These are phyloP conservation scores for Archocentrus centrarchus DNA, from an alignment of 2,113 vertebrate species.

Conservation along the genomic window DNA sequence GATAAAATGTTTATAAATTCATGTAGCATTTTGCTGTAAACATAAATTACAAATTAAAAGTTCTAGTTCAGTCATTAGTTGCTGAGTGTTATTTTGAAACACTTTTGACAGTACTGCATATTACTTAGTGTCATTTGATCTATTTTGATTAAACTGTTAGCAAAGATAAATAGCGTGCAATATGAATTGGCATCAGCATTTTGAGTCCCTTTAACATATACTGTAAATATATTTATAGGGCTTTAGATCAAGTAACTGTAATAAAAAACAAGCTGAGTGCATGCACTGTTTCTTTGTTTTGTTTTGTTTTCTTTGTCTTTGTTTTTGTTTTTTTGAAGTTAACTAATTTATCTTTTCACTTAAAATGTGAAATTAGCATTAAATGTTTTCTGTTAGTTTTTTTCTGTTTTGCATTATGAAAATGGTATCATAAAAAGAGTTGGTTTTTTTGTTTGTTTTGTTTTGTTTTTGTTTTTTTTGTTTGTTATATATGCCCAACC, in stretches of 20 bases:
- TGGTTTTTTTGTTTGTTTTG: conserved; percentile 1
- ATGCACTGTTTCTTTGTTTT: conserved; percentile 87
- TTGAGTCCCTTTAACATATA: conserved; percentile 99
- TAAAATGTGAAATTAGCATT: conserved; percentile 75
- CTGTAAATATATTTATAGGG: conserved; percentile 90
- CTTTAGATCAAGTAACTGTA: conserved; percentile 87
- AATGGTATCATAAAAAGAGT: conserved; percentile 81
- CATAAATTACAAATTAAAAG: conserved; percentile 94
- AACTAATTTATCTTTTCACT: conserved; percentile 81
- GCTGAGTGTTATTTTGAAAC: conserved; percentile 64
- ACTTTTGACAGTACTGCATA: conserved; percentile 57
- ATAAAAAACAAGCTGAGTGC: conserved; percentile 91
- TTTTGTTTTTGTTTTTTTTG: conserved; percentile 65
- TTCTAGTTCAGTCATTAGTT: conserved; percentile 61
- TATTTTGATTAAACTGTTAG: conserved; percentile 87
- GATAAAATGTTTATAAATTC: conserved; percentile 94
- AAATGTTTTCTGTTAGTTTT: conserved; percentile 33
- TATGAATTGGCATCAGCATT: conserved; percentile 92
- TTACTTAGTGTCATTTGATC: conserved; percentile 54
- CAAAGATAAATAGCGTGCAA: conserved; percentile 95
- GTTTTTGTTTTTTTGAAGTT: conserved; percentile 71
- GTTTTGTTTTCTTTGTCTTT: conserved; percentile 43
- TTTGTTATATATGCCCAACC: conserved; percentile 74
- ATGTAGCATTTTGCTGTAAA: conserved; percentile 87
- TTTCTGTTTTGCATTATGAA: conserved; percentile 67